Base-by-base conservation (phyloP, 2,113 vertebrate species). In the Passer montanus region DNA sequence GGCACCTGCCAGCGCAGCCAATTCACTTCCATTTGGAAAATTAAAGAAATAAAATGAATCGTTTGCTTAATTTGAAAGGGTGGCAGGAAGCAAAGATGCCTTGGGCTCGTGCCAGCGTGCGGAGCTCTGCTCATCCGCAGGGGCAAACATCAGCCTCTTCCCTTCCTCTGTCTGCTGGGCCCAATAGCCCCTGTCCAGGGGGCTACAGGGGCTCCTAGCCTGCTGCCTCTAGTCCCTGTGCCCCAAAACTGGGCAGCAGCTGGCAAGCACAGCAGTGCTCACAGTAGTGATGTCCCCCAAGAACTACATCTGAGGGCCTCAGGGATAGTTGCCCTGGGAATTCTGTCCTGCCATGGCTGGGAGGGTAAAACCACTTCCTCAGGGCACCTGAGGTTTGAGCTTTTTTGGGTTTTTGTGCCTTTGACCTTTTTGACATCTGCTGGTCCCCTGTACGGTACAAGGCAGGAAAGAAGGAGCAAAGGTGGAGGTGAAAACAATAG, bases 21-120 rank as follows among this genome's bases (percentile, higher is more conserved):
- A 96, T 95, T 96, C 93, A 55, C 91, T 94, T 97, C 96, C 95
- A 97, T 96, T 97, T 97, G 92, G 95, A 96, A 97, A 97, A 97
- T 97, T 96, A 97, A 97, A 96, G 93, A 93, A 95, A 96, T 93
- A 94, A 94, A 97, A 97, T 96, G 87, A 97, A 96, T 96, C 26
- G 92, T 81, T 93, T 95, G 89, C 94, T 94, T 97, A 95, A 96
- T 97, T 97, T 96, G 88, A 96, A 97, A 97, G 94, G 95, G 96
- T 94, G 95, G 92, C 93, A 96, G 94, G 87, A 96, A 96, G 94
- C 76, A 78, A 92, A 84, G 85, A 80, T 13, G 73, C 79, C 83
- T 95, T 95, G 96, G 96, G 90, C 33, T 49, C 0, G 0, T 78
- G 93, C 96, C 96, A 96, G 91, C 3, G 0, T 13, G 4, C 1